phyloP scores from a whole-genome alignment of 2,797 vertebrate species.

The Adrianichthys oophorus region DNA sequence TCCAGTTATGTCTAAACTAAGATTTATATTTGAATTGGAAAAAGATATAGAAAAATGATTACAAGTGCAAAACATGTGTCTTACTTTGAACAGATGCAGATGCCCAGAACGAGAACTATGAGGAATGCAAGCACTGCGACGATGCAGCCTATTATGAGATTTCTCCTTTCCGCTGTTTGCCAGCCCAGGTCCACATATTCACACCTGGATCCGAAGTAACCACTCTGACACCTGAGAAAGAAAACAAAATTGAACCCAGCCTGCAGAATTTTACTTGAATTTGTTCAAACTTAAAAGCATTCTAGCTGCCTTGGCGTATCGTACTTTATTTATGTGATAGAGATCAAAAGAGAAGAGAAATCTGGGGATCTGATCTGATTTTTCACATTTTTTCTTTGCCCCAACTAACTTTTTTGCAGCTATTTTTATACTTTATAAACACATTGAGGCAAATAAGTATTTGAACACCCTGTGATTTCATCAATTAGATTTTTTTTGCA shows the following conservation, averaged over 20 bases:
- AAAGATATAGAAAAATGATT: no score
- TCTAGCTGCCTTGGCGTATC: neutral
- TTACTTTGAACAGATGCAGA: constrained; percentile 86
- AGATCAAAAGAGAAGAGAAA: no score
- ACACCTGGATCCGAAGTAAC: constrained; percentile 83
- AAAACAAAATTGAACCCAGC: neutral
- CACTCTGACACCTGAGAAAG: constrained; percentile 79
- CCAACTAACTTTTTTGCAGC: no score
- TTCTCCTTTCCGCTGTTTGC: constrained; percentile 66
- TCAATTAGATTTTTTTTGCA: no score
- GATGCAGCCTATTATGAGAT: constrained; percentile 82
- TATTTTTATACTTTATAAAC: no score
- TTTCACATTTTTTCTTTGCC: no score
- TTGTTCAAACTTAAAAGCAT: neutral
- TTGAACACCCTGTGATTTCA: no score
- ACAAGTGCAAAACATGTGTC: constrained; percentile 28
- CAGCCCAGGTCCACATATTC: constrained; percentile 80
- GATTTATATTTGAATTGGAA: neutral
- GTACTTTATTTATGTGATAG: neutral
- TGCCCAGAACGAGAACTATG: constrained; percentile 76
- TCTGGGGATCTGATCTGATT: no score
- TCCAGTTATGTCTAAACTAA: neutral
- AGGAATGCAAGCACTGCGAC: constrained; percentile 79
- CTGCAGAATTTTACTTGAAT: neutral
- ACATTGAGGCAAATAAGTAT: no score